Evolutionary conservation across 2,113 vertebrate species (phyloP), one percentile per base, ranked within the genome.

Genomic region (Zingel zingel): DNA sequence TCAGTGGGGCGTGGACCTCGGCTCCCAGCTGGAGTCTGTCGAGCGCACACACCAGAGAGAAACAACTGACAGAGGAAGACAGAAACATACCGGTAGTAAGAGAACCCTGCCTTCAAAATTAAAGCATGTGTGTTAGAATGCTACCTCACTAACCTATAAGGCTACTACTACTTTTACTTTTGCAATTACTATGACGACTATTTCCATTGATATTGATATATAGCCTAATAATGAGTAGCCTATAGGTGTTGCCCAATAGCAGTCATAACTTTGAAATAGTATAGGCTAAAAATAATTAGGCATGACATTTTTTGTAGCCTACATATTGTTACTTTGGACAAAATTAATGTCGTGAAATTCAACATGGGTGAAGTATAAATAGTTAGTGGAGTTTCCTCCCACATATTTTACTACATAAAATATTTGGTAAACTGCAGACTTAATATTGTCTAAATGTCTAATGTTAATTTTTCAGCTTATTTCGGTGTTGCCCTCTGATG

Each of bases 21-120:
- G 65, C 82, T 87, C 85, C 92, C 93, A 93, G 93, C 95, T 94
- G 94, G 94, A 94, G 90, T 76, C 84, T 84, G 83, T 47, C 19
- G 82, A 84, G 90, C 78, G 76, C 76, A 30, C 81, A 66, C 33
- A 45, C 10, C 62, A 18, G 48, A 70, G 19, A 70, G 62, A 71
- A 54, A 58, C 21, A 16, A 19, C 19, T 0, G 5, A 74, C 6
- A 25, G 7, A 58, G 36, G 74, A 9, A 45, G 16, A 6, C 30
- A 33, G 0, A 19, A 2, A 3, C 25, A 0, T 0, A 33, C 79
- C 47, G 77, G 83, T 13, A 78, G 21, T 33, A 0, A 6, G 6
- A n/a, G 1, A 2, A 65, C 9, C 0, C 4, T 2, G 13, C 50
- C 70, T 90, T 92, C 88, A 93, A 66, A 93, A 64, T 93, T 86